These are phyloP conservation scores for human (Homo sapiens) DNA, from an alignment of 2,113 vertebrate genomes.

Conservation along the genomic window DNA sequence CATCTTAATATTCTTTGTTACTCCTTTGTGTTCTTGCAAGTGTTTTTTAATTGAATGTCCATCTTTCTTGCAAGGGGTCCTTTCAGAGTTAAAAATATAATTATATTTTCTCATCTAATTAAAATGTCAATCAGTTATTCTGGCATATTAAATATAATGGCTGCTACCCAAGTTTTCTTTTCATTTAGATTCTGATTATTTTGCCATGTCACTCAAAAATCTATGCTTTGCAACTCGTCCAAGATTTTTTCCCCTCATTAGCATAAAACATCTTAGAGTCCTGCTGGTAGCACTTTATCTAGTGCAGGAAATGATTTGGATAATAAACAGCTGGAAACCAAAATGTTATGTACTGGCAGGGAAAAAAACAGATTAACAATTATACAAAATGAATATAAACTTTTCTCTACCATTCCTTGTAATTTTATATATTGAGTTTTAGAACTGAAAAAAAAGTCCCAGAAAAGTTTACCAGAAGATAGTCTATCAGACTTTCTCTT, in stretches of 20 bases:
- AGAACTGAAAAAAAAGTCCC: constrained; percentile 24
- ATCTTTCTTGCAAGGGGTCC: constrained; percentile 45
- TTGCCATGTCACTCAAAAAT: constrained; percentile 71
- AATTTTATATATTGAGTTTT: constrained; percentile 53
- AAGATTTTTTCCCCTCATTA: constrained; percentile 66
- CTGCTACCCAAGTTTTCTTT: constrained; percentile 65
- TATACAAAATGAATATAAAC: constrained; percentile 60
- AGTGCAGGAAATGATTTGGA: constrained; percentile 49
- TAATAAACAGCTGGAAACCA: constrained; percentile 71
- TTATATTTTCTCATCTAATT: constrained; percentile 75
- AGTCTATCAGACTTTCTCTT: background rate
- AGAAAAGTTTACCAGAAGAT: background rate
- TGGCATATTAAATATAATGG: constrained; percentile 65
- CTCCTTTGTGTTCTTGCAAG: constrained; percentile 27
- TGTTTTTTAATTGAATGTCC: constrained; percentile 31
- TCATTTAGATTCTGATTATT: constrained; percentile 68
- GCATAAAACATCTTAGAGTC: constrained; percentile 67
- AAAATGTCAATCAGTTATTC: constrained; percentile 74
- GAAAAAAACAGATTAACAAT: constrained; percentile 53
- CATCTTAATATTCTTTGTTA: constrained; percentile 58
- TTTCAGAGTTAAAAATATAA: constrained; percentile 71
- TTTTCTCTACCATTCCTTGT: constrained; percentile 26
- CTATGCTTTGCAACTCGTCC: constrained; percentile 71
- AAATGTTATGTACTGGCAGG: background rate
- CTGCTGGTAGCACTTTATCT: constrained; percentile 54